These are phyloP conservation scores for Panurus biarmicus DNA, from an alignment of 2,113 vertebrate species.

Conservation along the genomic window DNA sequence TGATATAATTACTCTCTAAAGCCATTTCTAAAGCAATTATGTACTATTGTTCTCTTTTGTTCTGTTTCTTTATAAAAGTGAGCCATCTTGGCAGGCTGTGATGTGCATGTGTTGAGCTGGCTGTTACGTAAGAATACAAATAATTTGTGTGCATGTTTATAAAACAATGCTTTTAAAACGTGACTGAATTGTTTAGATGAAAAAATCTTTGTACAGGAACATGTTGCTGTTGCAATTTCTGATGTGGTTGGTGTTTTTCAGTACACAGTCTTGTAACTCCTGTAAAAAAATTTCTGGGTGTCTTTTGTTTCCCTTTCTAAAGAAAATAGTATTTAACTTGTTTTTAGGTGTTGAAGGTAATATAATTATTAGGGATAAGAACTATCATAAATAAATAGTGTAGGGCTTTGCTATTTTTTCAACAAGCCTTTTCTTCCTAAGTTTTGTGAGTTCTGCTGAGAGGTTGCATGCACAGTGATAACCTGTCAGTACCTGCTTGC, in stretches of 20 bases:
- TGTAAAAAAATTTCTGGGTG: neutral
- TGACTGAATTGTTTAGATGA: neutral
- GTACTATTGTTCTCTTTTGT: slow-evolving; percentile 20
- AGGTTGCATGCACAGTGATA: neutral
- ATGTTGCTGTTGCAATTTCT: neutral
- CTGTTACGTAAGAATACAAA: neutral
- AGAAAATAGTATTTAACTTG: neutral
- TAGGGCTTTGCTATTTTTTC: neutral
- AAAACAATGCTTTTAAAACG: neutral
- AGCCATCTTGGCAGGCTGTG: neutral
- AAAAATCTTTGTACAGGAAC: neutral
- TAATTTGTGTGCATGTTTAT: neutral
- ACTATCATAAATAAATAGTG: neutral
- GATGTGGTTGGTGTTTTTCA: neutral
- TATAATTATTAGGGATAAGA: neutral
- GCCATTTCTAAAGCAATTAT: slow-evolving; percentile 10
- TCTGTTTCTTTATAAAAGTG: neutral
- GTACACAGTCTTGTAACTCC: neutral
- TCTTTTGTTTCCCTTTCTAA: neutral
- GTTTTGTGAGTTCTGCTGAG: neutral
- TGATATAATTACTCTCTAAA: slow-evolving; percentile 18
- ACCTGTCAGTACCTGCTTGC: neutral
- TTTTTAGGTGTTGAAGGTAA: neutral
- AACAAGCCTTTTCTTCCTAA: neutral
- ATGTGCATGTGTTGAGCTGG: neutral